Evolutionary conservation across 2,113 vertebrate genomes (phyloP), one percentile per base, ranked within the genome.

Genomic region (Microcebus ravelobensis): DNA sequence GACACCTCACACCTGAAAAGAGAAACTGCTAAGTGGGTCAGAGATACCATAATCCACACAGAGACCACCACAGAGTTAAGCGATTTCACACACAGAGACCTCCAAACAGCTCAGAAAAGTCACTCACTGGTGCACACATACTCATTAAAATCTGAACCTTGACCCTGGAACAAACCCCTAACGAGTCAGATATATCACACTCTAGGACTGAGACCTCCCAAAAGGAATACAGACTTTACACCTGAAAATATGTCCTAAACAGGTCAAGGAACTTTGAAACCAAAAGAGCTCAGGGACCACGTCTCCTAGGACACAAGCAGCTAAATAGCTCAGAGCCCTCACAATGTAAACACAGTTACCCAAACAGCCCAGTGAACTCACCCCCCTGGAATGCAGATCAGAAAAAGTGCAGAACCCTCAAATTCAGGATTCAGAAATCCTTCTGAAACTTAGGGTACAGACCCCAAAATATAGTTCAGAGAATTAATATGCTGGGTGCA

Each of bases 371-470:
- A 65, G 36, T 29, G 45, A 89, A 95, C 68, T 97, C 93, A 94
- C 88, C 85, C 61, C 61, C n/a, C n/a, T 48, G 50, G 36, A 81
- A 87, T 65, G 65, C 2, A 87, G 91, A 92, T 55, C 65, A 79
- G 52, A 92, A 92, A 86, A 34, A 50, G 14, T 34, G 65, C 36
- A 83, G 76, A 94, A 92, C 14, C 23, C 76, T 82, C 10, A 14
- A 89, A 63, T 87, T 70, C 36, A 87, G 31, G 29, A 85, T 87
- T 91, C 79, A 96, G 59, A 97, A 61, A 55, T 87, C 84, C 87
- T 96, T 91, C 84, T 74, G 67, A 96, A 79, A 77, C 39, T 89
- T 95, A 93, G 29, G 45, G 15, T 76, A 57, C 11, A 71, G 50
- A 89, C 25, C 57, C 42, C 17, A 67, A 91, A 91, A 91, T 80